These are phyloP conservation scores for Ctenoplectra terminalis DNA, from an alignment of 1,140 invertebrate genomes.

Conservation along the genomic window DNA sequence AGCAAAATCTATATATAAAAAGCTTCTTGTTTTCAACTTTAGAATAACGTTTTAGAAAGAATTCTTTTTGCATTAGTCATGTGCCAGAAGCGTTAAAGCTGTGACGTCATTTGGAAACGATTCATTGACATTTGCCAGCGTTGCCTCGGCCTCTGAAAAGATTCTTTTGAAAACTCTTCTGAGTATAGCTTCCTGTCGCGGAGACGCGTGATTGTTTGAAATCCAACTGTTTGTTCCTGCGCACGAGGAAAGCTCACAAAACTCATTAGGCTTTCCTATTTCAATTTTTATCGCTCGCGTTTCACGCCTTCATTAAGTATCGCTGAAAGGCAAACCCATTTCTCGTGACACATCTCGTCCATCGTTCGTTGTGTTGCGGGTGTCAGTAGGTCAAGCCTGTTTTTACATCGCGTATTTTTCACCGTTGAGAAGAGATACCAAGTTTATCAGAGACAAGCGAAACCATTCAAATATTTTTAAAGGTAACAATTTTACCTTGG, in stretches of 20 bases:
- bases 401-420: background rate
- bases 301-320: constrained; percentile 40
- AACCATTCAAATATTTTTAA: too few species aligned
- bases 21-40: too few species aligned
- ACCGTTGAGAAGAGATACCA: background rate
- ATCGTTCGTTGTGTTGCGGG: background rate
- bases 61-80: background rate
- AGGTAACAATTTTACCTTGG: background rate
- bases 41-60: background rate
- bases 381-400: constrained; percentile 36
- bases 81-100: background rate
- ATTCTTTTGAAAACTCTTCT: constrained; percentile 19
- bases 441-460: background rate
- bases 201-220: constrained; percentile 24
- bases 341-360: background rate
- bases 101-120: constrained; percentile 26
- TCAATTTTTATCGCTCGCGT: constrained; percentile 34
- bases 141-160: background rate
- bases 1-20: background rate
- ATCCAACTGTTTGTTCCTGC: constrained; percentile 18
- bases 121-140: constrained; percentile 31
- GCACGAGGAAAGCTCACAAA: constrained; percentile 17
- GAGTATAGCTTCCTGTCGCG: constrained; percentile 13
- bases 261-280: constrained; percentile 44
- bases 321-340: constrained; percentile 19